Evolutionary conservation across 2,888 invertebrate genomes (phyloP).

Genomic region (Acanthosoma haemorrhoidale): DNA sequence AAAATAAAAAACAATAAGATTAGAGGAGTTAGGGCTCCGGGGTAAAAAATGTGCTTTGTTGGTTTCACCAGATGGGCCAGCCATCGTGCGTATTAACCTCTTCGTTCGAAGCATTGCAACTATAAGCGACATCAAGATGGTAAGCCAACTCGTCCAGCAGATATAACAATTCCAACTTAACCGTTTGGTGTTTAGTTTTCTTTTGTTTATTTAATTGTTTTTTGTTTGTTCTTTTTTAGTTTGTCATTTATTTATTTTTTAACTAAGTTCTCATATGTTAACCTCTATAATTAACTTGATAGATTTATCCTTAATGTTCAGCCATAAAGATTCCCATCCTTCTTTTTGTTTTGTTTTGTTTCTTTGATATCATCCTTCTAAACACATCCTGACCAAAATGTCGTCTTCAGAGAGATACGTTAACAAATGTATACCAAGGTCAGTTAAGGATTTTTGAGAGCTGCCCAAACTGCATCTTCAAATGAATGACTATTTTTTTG

Average conservation of each 20-base stretch:
- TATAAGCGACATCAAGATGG: constrained; percentile 99
- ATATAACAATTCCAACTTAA: constrained; percentile 10
- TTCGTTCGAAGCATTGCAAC: constrained; percentile 96
- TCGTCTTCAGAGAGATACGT: constrained; percentile 5
- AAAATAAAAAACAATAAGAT: too few species aligned
- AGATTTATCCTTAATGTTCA: constrained; percentile 1
- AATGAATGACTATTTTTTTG: constrained; percentile 24
- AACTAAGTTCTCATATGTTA: too few species aligned
- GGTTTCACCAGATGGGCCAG: constrained; percentile 74
- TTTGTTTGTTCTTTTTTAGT: neutral
- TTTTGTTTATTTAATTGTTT: constrained; percentile 1
- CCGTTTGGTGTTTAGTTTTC: constrained; percentile 3
- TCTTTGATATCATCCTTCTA: neutral
- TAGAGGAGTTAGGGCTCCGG: too few species aligned
- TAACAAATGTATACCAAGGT: neutral
- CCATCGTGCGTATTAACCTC: constrained; percentile 94
- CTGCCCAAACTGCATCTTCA: constrained; percentile 25
- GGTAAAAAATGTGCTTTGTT: constrained; percentile 28
- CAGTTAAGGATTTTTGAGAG: constrained; percentile 17
- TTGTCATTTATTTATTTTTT: neutral
- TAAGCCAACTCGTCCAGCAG: constrained; percentile 57
- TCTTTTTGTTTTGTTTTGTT: neutral
- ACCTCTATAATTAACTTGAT: constrained; percentile 6
- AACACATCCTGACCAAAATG: neutral
- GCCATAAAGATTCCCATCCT: neutral